Conservation (phyloP, 2,113 vertebrate species). For the Cranoglanis bouderius region DNA sequence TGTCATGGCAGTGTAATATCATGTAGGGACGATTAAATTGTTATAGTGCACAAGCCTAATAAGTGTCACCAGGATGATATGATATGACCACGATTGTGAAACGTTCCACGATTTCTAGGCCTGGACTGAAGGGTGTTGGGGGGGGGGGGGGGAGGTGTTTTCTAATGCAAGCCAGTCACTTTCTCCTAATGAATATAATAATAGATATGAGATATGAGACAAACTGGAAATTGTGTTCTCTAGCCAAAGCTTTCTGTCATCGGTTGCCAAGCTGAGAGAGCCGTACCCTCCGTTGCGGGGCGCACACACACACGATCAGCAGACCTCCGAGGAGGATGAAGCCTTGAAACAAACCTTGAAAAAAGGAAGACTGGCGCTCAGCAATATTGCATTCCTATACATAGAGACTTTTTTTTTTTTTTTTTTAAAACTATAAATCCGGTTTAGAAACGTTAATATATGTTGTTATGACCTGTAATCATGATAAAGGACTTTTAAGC, state of each 20-base stretch:
- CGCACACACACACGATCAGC: not conserved
- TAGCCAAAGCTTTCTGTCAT: not conserved
- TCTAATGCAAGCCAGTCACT: not conserved
- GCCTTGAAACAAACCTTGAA: not conserved
- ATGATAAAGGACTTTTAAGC: not conserved
- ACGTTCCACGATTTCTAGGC: too few relatives aligned
- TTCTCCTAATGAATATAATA: not conserved
- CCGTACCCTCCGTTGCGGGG: not conserved
- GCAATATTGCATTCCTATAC: slow-evolving; percentile 14
- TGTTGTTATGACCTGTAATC: not conserved
- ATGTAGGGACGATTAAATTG: not conserved
- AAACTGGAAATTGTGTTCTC: not conserved
- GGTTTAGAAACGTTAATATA: not conserved
- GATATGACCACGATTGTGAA: not conserved
- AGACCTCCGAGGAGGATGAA: not conserved
- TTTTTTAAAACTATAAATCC: not conserved
- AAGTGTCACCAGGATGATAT: not conserved
- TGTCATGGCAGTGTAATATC: too few relatives aligned
- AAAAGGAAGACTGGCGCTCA: not conserved
- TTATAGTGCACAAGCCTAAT: not conserved
- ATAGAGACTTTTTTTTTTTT: not conserved
- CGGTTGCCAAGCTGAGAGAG: not conserved
- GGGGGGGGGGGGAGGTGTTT: not conserved
- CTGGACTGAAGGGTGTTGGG: not conserved
- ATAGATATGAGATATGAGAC: not conserved